These are phyloP conservation scores for Chymomyza caudatula DNA, from an alignment of 2,888 invertebrate species.

Conservation along the genomic window DNA sequence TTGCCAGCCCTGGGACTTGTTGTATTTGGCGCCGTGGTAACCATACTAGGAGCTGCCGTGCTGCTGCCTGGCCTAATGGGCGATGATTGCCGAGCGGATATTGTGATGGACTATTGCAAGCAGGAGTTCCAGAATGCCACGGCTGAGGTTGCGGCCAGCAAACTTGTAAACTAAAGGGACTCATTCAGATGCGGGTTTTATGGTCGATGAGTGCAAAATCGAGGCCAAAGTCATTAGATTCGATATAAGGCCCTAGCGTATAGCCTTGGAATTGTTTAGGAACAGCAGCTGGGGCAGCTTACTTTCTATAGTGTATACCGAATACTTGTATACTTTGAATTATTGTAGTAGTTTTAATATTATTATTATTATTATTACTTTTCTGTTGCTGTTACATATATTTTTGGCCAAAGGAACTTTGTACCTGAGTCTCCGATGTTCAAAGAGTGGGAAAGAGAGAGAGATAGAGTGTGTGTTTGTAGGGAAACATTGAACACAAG, in stretches of 20 bases:
- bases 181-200: not conserved
- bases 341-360: not conserved
- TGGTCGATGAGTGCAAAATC: not conserved
- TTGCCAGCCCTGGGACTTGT: conserved; percentile 85
- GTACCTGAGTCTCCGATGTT: conserved; percentile 67
- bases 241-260: conserved; percentile 30
- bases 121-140: conserved; percentile 68
- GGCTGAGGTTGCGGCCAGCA: conserved; percentile 32
- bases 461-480: not conserved
- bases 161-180: conserved; percentile 23
- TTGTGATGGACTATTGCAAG: conserved; percentile 77
- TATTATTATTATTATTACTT: no score
- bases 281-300: not conserved
- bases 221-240: conserved; percentile 43
- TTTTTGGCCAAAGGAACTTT: conserved; percentile 23
- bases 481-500: not conserved
- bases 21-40: conserved; percentile 81
- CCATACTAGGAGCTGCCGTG: conserved; percentile 76
- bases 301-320: not conserved
- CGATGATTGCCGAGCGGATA: conserved; percentile 77
- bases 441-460: conserved; percentile 25
- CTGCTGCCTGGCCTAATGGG: conserved; percentile 76
- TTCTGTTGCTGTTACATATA: not conserved
- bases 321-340: not conserved
- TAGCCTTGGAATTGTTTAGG: conserved; percentile 8